Conservation (phyloP, 1,140 invertebrate species). For the Zaprionus gabonicus region DNA sequence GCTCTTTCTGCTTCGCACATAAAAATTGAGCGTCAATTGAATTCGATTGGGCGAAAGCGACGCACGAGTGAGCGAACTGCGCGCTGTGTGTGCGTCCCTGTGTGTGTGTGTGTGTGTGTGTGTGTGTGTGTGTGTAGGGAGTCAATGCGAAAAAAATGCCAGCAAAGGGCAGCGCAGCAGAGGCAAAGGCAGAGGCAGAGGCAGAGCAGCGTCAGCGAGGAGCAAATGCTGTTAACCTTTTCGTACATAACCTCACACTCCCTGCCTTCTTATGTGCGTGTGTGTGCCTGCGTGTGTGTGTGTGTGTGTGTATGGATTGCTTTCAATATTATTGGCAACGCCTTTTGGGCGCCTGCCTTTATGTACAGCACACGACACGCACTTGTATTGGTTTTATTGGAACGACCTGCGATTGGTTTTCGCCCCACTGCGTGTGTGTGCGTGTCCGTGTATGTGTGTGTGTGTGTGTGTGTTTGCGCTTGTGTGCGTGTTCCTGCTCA, state of each 20-base stretch:
- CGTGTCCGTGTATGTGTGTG: conserved; percentile 14
- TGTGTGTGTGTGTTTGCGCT: conserved; percentile 8
- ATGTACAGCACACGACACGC: conserved; percentile 22
- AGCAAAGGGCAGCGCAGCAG: conserved; percentile 28
- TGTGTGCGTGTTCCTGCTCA: conserved; percentile 13
- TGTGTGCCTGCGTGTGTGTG: background rate
- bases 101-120: conserved; percentile 6
- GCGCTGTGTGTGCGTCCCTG: conserved; percentile 16
- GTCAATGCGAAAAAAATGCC: conserved; percentile 48
- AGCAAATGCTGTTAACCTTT: conserved; percentile 78
- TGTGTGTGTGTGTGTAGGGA: conserved; percentile 61
- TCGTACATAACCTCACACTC: conserved; percentile 60
- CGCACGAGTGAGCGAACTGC: conserved; percentile 57
- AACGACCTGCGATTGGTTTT: conserved; percentile 54
- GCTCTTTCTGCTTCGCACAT: conserved; percentile 54
- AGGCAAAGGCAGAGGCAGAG: conserved; percentile 14
- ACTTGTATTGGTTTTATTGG: conserved; percentile 47
- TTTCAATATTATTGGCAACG: conserved; percentile 57
- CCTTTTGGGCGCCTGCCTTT: conserved; percentile 27
- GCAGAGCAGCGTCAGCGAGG: conserved; percentile 39
- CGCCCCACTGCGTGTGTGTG: conserved; percentile 16
- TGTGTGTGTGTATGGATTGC: conserved; percentile 36
- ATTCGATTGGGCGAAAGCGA: conserved; percentile 81
- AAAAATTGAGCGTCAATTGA: conserved; percentile 84
- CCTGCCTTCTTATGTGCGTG: conserved; percentile 1